These are phyloP conservation scores for Acanthurus lineatus DNA, from an alignment of 2,797 vertebrate species.

Conservation along the genomic window DNA sequence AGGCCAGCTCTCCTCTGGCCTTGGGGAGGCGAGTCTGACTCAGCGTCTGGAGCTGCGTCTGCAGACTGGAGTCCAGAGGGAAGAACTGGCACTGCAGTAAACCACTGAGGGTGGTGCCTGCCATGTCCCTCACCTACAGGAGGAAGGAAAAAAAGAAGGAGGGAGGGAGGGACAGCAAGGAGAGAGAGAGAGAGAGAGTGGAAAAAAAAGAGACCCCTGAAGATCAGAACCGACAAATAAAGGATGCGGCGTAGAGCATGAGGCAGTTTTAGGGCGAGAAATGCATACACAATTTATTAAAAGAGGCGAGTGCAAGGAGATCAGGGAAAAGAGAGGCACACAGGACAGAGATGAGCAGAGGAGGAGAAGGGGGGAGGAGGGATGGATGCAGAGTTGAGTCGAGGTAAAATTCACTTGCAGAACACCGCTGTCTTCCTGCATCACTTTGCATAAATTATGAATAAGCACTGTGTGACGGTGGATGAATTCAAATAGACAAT, in stretches of 20 bases:
- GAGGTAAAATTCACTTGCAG: constrained; percentile 66
- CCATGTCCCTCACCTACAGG: constrained; percentile 96
- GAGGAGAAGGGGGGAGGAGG: neutral
- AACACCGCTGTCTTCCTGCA: constrained; percentile 62
- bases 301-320: constrained; percentile 50
- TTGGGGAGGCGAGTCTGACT: constrained; percentile 95
- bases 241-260: constrained; percentile 27
- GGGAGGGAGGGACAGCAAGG: constrained; percentile 3
- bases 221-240: constrained; percentile 54
- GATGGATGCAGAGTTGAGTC: constrained; percentile 59
- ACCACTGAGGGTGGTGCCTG: constrained; percentile 95
- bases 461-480: constrained; percentile 58
- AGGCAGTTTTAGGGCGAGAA: constrained; percentile 58
- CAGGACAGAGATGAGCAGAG: constrained; percentile 41
- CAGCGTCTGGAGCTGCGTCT: constrained; percentile 96
- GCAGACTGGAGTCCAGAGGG: constrained; percentile 92
- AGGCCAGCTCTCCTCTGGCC: constrained; percentile 91
- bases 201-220: constrained; percentile 17
- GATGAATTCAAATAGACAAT: constrained; percentile 58
- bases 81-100: constrained; percentile 97
- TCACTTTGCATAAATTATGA: constrained; percentile 75
- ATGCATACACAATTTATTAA: constrained; percentile 63
- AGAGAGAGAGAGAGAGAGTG: constrained; percentile 10
- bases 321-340: constrained; percentile 20
- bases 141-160: neutral